Evolutionary conservation across 2,113 vertebrate species (phyloP).

Genomic region (Microtus ochrogaster): DNA sequence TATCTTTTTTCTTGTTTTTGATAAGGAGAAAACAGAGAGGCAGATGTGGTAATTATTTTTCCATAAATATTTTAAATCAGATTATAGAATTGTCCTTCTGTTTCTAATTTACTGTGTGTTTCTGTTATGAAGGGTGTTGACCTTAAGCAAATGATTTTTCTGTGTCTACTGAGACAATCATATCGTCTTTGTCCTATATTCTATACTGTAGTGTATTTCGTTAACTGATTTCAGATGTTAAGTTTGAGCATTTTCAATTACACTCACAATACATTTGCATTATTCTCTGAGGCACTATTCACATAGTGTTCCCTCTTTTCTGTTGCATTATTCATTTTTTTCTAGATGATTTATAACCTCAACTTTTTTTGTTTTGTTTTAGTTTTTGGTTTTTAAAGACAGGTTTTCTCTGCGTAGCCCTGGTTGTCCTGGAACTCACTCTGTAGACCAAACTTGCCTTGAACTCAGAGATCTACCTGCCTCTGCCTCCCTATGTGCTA

Average conservation of each 20-base stretch:
- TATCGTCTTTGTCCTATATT: background rate
- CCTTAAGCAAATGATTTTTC: constrained; percentile 13
- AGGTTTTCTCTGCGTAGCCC: too few relatives aligned
- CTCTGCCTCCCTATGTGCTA: background rate
- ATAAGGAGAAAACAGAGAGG: background rate
- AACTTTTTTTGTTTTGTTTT: background rate
- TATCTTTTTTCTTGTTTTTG: background rate
- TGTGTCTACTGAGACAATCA: background rate
- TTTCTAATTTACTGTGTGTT: background rate
- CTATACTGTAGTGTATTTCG: background rate
- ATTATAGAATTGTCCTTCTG: constrained; percentile 14
- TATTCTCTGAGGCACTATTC: background rate
- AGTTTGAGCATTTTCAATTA: constrained; percentile 5
- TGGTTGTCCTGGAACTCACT: background rate
- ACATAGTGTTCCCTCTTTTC: background rate
- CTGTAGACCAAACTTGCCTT: background rate
- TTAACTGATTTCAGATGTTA: constrained; percentile 11
- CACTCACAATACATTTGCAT: background rate
- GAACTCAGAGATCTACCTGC: background rate
- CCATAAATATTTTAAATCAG: background rate
- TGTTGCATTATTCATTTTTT: background rate
- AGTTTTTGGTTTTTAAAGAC: too few relatives aligned
- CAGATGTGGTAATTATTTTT: background rate
- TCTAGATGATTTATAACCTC: background rate
- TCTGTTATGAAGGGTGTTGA: constrained; percentile 23